Base-by-base conservation (phyloP, 2,797 vertebrate genomes). In the Tauraco hartlaubi region DNA sequence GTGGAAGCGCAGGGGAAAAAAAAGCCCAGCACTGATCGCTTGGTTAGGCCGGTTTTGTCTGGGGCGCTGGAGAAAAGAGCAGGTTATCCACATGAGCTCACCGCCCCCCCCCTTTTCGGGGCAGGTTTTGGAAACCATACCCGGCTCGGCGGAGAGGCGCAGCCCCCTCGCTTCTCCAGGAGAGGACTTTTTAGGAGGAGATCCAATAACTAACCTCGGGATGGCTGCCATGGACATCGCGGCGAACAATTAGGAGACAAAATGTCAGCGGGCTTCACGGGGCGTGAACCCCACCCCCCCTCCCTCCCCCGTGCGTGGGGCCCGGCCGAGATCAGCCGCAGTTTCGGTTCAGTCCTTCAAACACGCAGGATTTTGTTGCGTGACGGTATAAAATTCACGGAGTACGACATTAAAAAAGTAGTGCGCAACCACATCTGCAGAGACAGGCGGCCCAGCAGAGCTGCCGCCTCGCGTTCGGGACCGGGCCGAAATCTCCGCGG, bases 1-100 rank as follows among this genome's bases (percentile, higher is more conserved):
- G 52, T 37, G 66, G 72, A 76, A 88, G 48, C 2, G n/a, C 71
- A 23, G 55, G 62, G 67, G 49, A 28, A 12, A 33, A 39, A 63
- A 25, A n/a, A 21, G 12, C 39, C 33, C 37, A 37, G 1, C 15
- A 87, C 55, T 56, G 55, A 69, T 69, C 62, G 64, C 71, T 94
- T 77, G 80, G 88, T 89, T 95, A 73, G 82, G 56, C 95, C 78
- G 90, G 56, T 96, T 98, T 92, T 88, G 73, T 94, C 81, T 35
- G 68, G 33, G 74, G 48, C 33, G 11, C 58, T 48, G 58, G 49
- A 55, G 77, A 63, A 84, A 96, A 84, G 90, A 91, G 86, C 79
- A 51, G 58, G 69, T 86, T 64, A 74, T 93, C 83, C 85, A 58
- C 78, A 82, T 31, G 75, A 82, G 39, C 46, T 89, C 77, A n/a